Conservation (phyloP, 2,113 vertebrate species). For the Lontra canadensis region DNA sequence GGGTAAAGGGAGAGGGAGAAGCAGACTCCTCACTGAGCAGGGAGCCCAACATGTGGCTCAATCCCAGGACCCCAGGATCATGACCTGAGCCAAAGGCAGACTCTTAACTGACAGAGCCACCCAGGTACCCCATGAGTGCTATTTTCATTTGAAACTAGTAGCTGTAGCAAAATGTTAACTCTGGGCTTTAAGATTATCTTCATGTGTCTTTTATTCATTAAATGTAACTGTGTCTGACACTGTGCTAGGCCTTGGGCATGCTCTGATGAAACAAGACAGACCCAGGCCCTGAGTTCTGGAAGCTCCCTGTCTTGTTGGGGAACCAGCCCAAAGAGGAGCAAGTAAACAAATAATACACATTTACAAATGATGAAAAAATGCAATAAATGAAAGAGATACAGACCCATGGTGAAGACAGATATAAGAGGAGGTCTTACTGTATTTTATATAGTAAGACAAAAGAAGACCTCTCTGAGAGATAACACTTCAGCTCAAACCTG, state of each 20-base stretch:
- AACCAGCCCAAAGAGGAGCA: neutral
- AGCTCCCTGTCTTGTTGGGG: neutral
- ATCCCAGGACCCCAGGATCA: no score
- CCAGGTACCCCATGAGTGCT: neutral
- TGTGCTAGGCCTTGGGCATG: neutral
- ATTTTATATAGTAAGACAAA: neutral
- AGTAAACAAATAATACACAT: neutral
- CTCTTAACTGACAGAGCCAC: no score
- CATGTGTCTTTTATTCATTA: neutral
- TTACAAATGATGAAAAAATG: neutral
- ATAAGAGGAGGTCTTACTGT: neutral
- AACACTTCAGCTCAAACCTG: neutral
- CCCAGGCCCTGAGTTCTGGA: neutral
- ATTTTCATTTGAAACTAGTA: neutral
- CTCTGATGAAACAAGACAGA: neutral
- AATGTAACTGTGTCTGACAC: rapidly evolving
- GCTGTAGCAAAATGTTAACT: neutral
- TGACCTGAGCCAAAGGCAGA: no score
- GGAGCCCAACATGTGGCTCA: no score
- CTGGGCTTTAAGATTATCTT: neutral
- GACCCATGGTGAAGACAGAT: neutral
- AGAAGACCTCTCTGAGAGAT: neutral
- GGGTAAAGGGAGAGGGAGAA: no score
- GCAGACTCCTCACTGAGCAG: no score
- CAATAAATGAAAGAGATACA: neutral